These are phyloP conservation scores for Aphaenogaster ashmeadi DNA, from an alignment of 1,140 invertebrate genomes.

Conservation along the genomic window DNA sequence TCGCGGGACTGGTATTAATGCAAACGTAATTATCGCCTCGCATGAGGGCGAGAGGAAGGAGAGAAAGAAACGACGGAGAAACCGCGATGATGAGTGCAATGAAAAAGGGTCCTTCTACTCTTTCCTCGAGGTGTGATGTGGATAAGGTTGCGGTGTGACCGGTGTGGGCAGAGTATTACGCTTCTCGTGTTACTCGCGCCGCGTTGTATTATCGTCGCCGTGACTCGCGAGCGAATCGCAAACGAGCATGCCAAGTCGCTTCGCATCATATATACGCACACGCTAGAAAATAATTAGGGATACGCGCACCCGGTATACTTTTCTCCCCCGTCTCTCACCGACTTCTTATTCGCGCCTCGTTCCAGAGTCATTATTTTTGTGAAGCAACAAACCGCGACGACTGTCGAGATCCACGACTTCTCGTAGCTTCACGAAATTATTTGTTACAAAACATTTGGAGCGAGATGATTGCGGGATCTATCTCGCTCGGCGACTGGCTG, in stretches of 20 bases:
- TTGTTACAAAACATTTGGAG: not conserved
- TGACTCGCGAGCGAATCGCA: conserved; percentile 59
- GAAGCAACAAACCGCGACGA: not conserved
- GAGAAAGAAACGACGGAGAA: not conserved
- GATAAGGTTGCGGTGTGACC: conserved; percentile 72
- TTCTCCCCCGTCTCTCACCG: not conserved
- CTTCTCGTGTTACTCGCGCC: conserved; percentile 75
- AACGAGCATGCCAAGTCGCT: conserved; percentile 52
- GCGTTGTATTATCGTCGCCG: conserved; percentile 52
- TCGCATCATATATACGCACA: not conserved
- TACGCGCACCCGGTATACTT: not conserved
- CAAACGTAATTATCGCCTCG: conserved; percentile 57
- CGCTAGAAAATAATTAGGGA: conserved; percentile 62
- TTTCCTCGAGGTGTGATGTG: conserved; percentile 54
- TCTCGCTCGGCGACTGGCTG: too few species aligned
- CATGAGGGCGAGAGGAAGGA: not conserved
- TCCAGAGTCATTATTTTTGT: conserved; percentile 4
- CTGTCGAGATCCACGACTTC: not conserved
- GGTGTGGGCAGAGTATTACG: conserved; percentile 67
- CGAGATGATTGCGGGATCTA: not conserved
- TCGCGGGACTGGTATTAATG: conserved; percentile 46
- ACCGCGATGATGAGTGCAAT: conserved; percentile 33
- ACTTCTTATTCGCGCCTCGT: not conserved
- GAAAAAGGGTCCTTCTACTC: conserved; percentile 55
- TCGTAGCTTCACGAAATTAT: conserved; percentile 9